These are phyloP conservation scores for Iphiclides podalirius DNA, from an alignment of 2,888 invertebrate genomes.

Conservation along the genomic window DNA sequence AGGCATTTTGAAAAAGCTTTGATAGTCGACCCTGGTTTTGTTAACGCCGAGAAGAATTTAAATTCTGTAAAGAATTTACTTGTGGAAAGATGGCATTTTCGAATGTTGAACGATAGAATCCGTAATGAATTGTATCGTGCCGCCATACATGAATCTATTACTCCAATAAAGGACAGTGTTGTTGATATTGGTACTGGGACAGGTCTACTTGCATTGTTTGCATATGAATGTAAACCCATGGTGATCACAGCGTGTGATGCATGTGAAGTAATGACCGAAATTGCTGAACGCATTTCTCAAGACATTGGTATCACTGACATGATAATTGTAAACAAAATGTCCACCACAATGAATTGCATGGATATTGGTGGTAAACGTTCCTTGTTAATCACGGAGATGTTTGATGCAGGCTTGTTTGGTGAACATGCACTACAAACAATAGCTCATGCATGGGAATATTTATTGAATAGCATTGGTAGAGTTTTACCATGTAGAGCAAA, in stretches of 20 bases:
- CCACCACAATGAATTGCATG: constrained; percentile 73
- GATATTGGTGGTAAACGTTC: constrained; percentile 80
- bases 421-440: constrained; percentile 85
- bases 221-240: constrained; percentile 74
- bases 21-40: constrained; percentile 65
- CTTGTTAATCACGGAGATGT: constrained; percentile 87
- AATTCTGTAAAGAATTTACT: constrained; percentile 84
- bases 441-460: constrained; percentile 83
- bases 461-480: constrained; percentile 71
- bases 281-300: constrained; percentile 71
- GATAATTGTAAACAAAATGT: constrained; percentile 79
- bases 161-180: constrained; percentile 68
- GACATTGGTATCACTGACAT: constrained; percentile 75
- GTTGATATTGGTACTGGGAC: constrained; percentile 90
- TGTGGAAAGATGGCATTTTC: constrained; percentile 89
- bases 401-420: constrained; percentile 90
- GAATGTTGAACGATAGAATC: constrained; percentile 88
- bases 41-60: constrained; percentile 83
- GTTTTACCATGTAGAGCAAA: constrained; percentile 82
- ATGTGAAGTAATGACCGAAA: constrained; percentile 81
- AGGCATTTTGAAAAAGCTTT: constrained; percentile 78
- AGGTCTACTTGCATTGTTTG: constrained; percentile 86
- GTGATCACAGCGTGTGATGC: constrained; percentile 84
- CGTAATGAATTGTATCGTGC: constrained; percentile 83
- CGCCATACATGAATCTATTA: constrained; percentile 81